Base-by-base conservation (phyloP, 1,140 invertebrate species). In the Limonius californicus region DNA sequence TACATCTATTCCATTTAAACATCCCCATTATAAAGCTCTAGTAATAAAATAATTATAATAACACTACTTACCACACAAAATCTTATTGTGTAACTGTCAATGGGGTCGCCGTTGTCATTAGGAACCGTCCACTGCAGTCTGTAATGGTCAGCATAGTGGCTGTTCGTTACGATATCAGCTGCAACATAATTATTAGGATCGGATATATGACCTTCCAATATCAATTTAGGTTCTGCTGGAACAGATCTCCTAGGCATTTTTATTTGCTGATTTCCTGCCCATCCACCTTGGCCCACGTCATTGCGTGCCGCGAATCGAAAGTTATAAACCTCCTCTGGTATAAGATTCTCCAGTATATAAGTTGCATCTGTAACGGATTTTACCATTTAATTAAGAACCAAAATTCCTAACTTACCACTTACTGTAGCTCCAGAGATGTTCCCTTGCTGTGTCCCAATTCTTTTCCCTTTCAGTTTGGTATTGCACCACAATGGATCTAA, bases 301-400 rank as follows among this genome's bases (percentile, higher is more conserved):
- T 95, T 96, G 39, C 82, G 78, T 0, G 91, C 92, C 2, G 89
- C 87, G 74, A 97, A 95, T 59, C 88, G 84, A 77, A 96, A 94
- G 57, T 86, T 81, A 74, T 96, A 97, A 0, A 80, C 79, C n/a
- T 84, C 89, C 77, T 89, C 83, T 0, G 94, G 92, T 62, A 81
- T 78, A 45, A 96, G 78, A 57, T 85, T 82, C 71, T 95, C 92
- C n/a, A 97, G 75, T 32, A 91, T 87, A 74, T 92, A 93, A 3
- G 21, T n/a, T 0, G 85, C 84, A 70, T 83, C 86, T 82, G 54
- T 9, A 68, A 55, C 2, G 30, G 30, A 16, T 7, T 2, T n/a
- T 54, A n/a, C 9, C 12, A 19, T 23, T 12, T 15, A 6, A 39
- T 2, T 39, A 39, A 39, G 11, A 20, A 53, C 16, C 2, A 53